These are phyloP conservation scores for Scaptomyza polygonia DNA, from an alignment of 2,888 invertebrate species.

Conservation along the genomic window DNA sequence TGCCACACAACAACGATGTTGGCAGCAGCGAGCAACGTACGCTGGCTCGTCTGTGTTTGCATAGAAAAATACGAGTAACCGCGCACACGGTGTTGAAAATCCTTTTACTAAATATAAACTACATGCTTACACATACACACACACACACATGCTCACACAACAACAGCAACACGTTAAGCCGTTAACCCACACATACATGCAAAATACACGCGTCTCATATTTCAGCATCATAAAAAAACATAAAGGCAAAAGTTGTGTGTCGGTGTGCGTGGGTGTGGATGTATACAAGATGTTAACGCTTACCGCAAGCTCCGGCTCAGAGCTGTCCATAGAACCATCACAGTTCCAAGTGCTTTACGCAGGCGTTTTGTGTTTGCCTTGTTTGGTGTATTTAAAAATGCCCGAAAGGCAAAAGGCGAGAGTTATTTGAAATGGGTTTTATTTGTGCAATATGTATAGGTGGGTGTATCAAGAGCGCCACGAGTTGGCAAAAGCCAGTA, in stretches of 20 bases:
- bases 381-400: slow-evolving; percentile 61
- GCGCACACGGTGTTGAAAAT: slow-evolving; percentile 53
- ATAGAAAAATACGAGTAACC: slow-evolving; percentile 55
- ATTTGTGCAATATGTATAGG: slow-evolving; percentile 27
- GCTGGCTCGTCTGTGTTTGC: slow-evolving; percentile 62
- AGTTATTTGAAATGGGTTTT: slow-evolving; percentile 49
- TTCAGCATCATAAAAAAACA: slow-evolving; percentile 61
- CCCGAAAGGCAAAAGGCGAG: slow-evolving; percentile 58
- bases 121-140: slow-evolving; percentile 27
- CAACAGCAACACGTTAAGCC: slow-evolving; percentile 43
- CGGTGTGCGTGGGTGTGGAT: slow-evolving; percentile 1
- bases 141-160: not conserved
- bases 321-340: slow-evolving; percentile 12
- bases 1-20: slow-evolving; percentile 29
- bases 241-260: slow-evolving; percentile 46
- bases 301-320: slow-evolving; percentile 10
- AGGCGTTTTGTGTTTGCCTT: slow-evolving; percentile 31
- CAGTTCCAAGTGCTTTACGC: slow-evolving; percentile 29
- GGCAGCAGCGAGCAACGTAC: not conserved
- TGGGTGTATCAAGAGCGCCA: slow-evolving; percentile 2
- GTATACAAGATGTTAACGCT: slow-evolving; percentile 32
- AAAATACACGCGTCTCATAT: slow-evolving; percentile 57
- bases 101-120: slow-evolving; percentile 73
- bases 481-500: not conserved
- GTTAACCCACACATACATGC: slow-evolving; percentile 36